Base-by-base conservation (phyloP, 2,797 vertebrate species). In the Gymnopithys bicolor region DNA sequence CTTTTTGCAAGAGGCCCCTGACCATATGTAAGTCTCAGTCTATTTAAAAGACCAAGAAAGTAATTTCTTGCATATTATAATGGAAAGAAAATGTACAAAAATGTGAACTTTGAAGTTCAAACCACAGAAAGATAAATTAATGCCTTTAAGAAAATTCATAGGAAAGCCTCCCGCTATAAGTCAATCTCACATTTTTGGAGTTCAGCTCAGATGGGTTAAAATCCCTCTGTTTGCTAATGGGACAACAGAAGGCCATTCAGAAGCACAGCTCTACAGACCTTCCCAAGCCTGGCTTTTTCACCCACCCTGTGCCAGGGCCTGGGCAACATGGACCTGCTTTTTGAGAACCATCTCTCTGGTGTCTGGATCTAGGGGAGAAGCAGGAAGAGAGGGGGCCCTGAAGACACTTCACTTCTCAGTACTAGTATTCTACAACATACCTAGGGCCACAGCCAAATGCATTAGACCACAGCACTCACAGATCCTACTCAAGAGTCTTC, bases 371-470 rank as follows among this genome's bases (percentile, higher is more conserved):
- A 71, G 46, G 77, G 75, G 45, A 84, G 83, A 88, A 91, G 55
- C 45, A 89, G 74, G 79, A 95, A 94, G 64, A 77, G 35, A 80
- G 15, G 28, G 43, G 39, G 56, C 80, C 63, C 83, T 84, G 63
- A 90, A 93, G 90, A 84, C 58, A 87, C 70, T 90, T 48, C 9
- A 35, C 63, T 91, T 88, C 84, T 62, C 56, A 89, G 76, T 66
- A 89, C 8, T 13, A 45, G 87, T 19, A 46, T 90, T 94, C 91
- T 60, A 84, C 95, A 95, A 62, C 73, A 84, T 21, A 84, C 2
- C 45, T 81, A 94, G 90, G 84, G 94, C 94, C 85, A 95, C 87
- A 94, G 95, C 96, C 94, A 97, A 96, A 93, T 11, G 76, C 90
- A 91, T 97, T 69, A 94, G 93, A 76, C 86, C 74, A 12, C 78